Evolutionary conservation across 2,113 vertebrate genomes (phyloP).

Genomic region (Albula goreensis): DNA sequence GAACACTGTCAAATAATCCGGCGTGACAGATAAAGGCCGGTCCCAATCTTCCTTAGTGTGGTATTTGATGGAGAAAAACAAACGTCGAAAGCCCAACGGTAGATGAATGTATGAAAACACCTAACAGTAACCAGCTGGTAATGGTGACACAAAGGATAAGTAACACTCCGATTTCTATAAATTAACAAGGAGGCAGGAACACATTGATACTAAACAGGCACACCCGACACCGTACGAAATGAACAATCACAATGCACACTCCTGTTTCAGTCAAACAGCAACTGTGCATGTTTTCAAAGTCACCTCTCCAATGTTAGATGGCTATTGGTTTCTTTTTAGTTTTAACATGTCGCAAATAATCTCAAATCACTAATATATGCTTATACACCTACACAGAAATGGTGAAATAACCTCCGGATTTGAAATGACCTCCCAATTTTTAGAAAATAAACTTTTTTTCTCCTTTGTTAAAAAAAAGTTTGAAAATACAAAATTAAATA

Average conservation of each 20-base stretch:
- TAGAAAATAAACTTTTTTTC: slow-evolving; percentile 67
- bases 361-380: slow-evolving; percentile 13
- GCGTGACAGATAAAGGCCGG: background rate
- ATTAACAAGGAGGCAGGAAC: slow-evolving; percentile 3
- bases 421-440: slow-evolving; percentile 60
- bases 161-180: background rate
- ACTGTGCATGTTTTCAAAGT: slow-evolving; percentile 13
- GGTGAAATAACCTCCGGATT: slow-evolving; percentile 37
- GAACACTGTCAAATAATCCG: background rate
- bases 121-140: background rate
- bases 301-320: slow-evolving; percentile 6
- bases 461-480: slow-evolving; percentile 53
- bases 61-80: background rate
- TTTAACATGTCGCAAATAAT: slow-evolving; percentile 3
- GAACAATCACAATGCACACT: slow-evolving; percentile 12
- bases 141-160: background rate
- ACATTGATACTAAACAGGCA: slow-evolving; percentile 5
- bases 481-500: slow-evolving; percentile 80
- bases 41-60: background rate
- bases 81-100: background rate
- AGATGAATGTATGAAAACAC: background rate
- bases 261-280: background rate
- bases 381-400: slow-evolving; percentile 30
- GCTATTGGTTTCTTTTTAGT: slow-evolving; percentile 9
- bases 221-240: slow-evolving; percentile 16